phyloP scores from a whole-genome alignment of 2,113 vertebrate genomes.

The Macquaria ambigua region DNA sequence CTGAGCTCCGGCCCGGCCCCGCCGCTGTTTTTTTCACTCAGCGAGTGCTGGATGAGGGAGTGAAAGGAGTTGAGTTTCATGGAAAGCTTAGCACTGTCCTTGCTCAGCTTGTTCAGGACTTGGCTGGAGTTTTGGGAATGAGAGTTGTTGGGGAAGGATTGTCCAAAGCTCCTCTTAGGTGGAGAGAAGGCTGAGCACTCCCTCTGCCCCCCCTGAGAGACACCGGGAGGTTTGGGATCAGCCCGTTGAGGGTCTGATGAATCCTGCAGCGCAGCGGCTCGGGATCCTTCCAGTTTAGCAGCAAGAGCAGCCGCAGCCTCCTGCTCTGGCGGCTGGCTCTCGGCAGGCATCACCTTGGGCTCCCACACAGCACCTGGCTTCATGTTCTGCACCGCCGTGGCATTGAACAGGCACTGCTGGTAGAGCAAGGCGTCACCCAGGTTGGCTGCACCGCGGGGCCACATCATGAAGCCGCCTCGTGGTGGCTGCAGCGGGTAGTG shows the following conservation, averaged over 20 bases:
- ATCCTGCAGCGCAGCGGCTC: slow-evolving; percentile 76
- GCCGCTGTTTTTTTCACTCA: slow-evolving; percentile 83
- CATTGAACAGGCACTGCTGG: slow-evolving; percentile 94
- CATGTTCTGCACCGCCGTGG: slow-evolving; percentile 90
- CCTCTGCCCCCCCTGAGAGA: slow-evolving; percentile 81
- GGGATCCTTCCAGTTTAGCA: slow-evolving; percentile 87
- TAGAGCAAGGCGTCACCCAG: slow-evolving; percentile 92
- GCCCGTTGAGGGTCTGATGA: slow-evolving; percentile 63
- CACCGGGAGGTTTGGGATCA: slow-evolving; percentile 77
- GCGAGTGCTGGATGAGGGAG: slow-evolving; percentile 89
- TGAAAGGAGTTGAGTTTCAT: slow-evolving; percentile 91
- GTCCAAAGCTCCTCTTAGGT: slow-evolving; percentile 88
- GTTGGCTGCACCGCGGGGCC: slow-evolving; percentile 90
- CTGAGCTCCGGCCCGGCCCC: slow-evolving; percentile 81
- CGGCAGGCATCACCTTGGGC: slow-evolving; percentile 82
- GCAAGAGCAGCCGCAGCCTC: slow-evolving; percentile 66
- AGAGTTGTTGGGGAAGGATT: slow-evolving; percentile 82
- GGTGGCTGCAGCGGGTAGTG: slow-evolving; percentile 91
- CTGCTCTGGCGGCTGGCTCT: slow-evolving; percentile 84
- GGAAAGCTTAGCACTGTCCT: slow-evolving; percentile 85
- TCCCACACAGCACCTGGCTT: slow-evolving; percentile 92
- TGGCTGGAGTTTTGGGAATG: slow-evolving; percentile 75
- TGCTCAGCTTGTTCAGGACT: slow-evolving; percentile 87
- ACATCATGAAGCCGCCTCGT: slow-evolving; percentile 87
- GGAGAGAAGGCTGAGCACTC: slow-evolving; percentile 95